Percentiles rank a stretch among this genome's conserved stretches.
These are phyloP conservation scores for Todiramphus chloris DNA, from an alignment of 2,113 vertebrate species.

Conservation along the genomic window DNA sequence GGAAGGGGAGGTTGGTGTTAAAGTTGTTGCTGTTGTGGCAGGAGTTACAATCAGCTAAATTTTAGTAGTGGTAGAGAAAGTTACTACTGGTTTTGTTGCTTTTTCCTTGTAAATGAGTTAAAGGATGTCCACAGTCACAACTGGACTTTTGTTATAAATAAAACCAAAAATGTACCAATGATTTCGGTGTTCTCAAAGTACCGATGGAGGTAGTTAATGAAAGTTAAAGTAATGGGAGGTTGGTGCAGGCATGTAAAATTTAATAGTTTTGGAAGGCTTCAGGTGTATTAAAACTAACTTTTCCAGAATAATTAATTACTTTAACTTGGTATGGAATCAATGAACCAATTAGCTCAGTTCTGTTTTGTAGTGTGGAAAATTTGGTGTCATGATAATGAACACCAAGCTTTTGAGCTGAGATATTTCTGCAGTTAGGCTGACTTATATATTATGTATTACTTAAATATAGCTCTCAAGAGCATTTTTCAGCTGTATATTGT, in stretches of 20 bases:
- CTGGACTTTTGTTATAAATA: not conserved
- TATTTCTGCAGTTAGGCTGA: not conserved
- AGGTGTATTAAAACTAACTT: constrained; percentile 18
- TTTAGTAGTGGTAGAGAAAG: not conserved
- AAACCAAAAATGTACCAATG: not conserved
- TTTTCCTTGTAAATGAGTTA: not conserved
- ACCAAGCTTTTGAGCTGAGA: not conserved
- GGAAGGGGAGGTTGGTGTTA: not conserved
- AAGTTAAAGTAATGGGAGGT: not conserved
- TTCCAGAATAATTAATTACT: constrained; percentile 40
- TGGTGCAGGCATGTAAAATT: constrained; percentile 25
- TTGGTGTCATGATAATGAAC: not conserved
- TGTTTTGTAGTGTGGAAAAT: not conserved
- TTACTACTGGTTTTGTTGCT: not conserved
- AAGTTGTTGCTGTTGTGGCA: not conserved
- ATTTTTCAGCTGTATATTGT: constrained; percentile 5
- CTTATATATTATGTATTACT: not conserved
- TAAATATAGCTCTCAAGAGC: not conserved
- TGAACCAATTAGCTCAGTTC: not conserved
- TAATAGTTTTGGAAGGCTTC: constrained; percentile 43
- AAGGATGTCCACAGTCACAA: not conserved
- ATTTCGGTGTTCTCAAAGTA: not conserved
- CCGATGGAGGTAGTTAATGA: constrained; percentile 4
- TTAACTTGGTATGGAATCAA: constrained; percentile 15
- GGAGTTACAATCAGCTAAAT: not conserved